Conservation (phyloP, 2,797 vertebrate genomes). For the Acanthis flammea region DNA sequence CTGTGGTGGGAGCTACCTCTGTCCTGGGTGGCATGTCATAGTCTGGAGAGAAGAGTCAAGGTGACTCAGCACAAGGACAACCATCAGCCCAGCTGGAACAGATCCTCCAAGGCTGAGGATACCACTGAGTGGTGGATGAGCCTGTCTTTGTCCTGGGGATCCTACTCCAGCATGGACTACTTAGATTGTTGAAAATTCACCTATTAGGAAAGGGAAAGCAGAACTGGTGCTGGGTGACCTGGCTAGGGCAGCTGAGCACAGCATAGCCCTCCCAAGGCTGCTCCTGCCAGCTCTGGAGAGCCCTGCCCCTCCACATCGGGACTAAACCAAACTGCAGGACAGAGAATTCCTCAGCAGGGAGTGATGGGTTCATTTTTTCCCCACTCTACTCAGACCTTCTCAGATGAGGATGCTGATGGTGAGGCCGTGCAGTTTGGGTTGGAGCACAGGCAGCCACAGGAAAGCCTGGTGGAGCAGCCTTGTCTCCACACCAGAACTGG, state of each 20-base stretch:
- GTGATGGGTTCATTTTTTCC: not conserved
- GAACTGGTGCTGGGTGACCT: not conserved
- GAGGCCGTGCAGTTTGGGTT: accelerated
- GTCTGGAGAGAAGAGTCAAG: not conserved
- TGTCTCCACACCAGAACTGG: not conserved
- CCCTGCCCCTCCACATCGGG: not conserved
- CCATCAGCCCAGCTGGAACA: not conserved
- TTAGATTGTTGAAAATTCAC: not conserved
- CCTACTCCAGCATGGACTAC: not conserved
- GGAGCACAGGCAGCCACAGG: not conserved
- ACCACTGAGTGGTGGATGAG: not conserved
- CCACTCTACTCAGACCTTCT: not conserved
- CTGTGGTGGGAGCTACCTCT: accelerated
- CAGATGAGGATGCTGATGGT: not conserved
- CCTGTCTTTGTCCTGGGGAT: not conserved
- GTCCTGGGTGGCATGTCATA: accelerated
- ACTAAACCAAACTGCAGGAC: not conserved
- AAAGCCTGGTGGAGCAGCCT: not conserved
- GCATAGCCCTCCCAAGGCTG: not conserved
- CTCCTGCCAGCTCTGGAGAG: not conserved
- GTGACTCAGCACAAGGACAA: not conserved
- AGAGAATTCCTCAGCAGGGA: not conserved
- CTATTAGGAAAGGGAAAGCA: not conserved
- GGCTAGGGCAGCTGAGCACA: not conserved
- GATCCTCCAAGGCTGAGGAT: not conserved